These are phyloP conservation scores for Grantiella picta DNA, from an alignment of 2,113 vertebrate species.

Conservation along the genomic window DNA sequence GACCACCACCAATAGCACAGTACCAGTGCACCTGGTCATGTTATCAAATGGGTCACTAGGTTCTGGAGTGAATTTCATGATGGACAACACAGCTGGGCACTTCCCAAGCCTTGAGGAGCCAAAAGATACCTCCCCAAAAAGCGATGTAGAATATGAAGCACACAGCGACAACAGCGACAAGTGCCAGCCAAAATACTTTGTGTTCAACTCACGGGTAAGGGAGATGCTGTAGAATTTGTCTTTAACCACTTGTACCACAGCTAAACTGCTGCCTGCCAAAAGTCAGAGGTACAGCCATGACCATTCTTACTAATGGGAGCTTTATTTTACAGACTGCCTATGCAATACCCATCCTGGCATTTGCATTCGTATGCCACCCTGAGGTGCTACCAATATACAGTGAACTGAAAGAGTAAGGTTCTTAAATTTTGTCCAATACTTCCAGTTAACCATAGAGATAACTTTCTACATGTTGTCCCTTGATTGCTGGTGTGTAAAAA, in stretches of 20 bases:
- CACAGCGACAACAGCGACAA: constrained; percentile 76
- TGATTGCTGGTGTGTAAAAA: background rate
- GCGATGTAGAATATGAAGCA: constrained; percentile 74
- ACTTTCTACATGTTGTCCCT: background rate
- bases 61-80: constrained; percentile 73
- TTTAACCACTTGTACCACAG: background rate
- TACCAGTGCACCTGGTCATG: constrained; percentile 57
- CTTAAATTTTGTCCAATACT: constrained; percentile 44
- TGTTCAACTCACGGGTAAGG: constrained; percentile 94
- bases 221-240: background rate
- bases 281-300: background rate
- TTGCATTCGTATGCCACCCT: constrained; percentile 97
- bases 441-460: background rate
- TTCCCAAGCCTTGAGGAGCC: constrained; percentile 60
- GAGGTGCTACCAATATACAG: constrained; percentile 98
- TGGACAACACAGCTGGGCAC: constrained; percentile 78
- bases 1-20: constrained; percentile 76
- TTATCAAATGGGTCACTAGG: constrained; percentile 70
- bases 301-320: constrained; percentile 26
- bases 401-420: constrained; percentile 93
- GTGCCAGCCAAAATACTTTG: constrained; percentile 91
- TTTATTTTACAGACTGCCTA: constrained; percentile 89
- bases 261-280: background rate
- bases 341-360: constrained; percentile 95
- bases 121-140: constrained; percentile 42